phyloP scores from a whole-genome alignment of 2,888 invertebrate species.

The Herminia tarsipennalis region DNA sequence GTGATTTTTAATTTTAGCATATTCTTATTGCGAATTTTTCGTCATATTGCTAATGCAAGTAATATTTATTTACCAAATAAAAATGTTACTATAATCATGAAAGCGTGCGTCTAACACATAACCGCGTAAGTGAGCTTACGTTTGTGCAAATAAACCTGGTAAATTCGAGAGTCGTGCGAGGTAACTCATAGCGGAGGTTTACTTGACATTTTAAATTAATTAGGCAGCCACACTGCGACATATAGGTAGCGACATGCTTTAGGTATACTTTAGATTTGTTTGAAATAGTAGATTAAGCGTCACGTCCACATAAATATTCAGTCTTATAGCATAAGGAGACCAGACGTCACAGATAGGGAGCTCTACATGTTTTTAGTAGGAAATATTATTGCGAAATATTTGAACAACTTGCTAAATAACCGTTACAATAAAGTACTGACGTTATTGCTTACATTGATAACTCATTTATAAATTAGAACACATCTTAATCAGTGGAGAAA shows the following conservation, averaged over 20 bases:
- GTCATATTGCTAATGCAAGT: slow-evolving; percentile 24
- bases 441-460: too few species aligned
- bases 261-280: slow-evolving; percentile 18
- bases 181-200: not conserved
- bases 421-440: too few species aligned
- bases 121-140: slow-evolving; percentile 8
- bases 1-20: slow-evolving; percentile 30
- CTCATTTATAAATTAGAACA: too few species aligned
- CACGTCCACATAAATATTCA: slow-evolving; percentile 58
- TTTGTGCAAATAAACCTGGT: slow-evolving; percentile 12
- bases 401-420: too few species aligned
- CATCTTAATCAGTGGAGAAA: too few species aligned
- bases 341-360: slow-evolving; percentile 57
- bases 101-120: slow-evolving; percentile 43
- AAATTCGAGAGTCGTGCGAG: slow-evolving; percentile 10
- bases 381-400: slow-evolving; percentile 26
- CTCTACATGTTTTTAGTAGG: slow-evolving; percentile 12
- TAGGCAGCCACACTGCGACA: slow-evolving; percentile 23
- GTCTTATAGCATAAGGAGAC: slow-evolving; percentile 58
- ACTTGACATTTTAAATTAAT: not conserved
- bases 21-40: slow-evolving; percentile 28
- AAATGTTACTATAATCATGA: slow-evolving; percentile 36
- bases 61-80: slow-evolving; percentile 23
- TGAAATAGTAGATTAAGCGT: slow-evolving; percentile 42
- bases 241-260: slow-evolving; percentile 36